Base-by-base conservation (phyloP, 2,888 invertebrate genomes). In the Eustalomyia histrio region DNA sequence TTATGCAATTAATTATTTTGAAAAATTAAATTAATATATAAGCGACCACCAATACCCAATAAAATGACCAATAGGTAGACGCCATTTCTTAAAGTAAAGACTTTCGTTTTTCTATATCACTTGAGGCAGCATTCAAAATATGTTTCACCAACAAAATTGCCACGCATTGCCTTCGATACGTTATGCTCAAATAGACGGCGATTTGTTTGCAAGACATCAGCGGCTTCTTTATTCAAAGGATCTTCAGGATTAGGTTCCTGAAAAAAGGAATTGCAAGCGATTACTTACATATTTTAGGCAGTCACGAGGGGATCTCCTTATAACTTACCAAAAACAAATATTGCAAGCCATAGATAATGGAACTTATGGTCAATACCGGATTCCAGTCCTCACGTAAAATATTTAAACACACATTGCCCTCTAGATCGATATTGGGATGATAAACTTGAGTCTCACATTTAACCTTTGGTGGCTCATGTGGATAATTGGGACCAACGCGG, bases 381-480 rank as follows among this genome's bases (percentile, higher is more conserved):
- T 99, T 99, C 99, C 99, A 99, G 92, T 99, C 99, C 93, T 99
- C 98, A 88, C 98, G 94, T 87, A 99, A 93, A 89, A 99, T 99
- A 91, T 99, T 99, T 84, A 99, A 93, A 90, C 99, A 99, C 33
- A 99, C 98, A 91, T 99, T 99, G 85, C 99, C 99, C 89, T 99
- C 98, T 87, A 98, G 92, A 92, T 99, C 99, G 90, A 99, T 99
- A 91, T 99, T 99, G 14, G 99, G 99, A 92, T 99, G 99, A 91
- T 99, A 99, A 64, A 99, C 97, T 89, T 96, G 95, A 55, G 98
- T 98, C 92, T 97, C 97, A 92, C 99, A 99, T 91, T 99, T 99
- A 39, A 99, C 99, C 92, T 99, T 99, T 18, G 99, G 99, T 57
- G 99, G 98, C 91, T 99, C 98, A 89, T 99, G 99, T 35, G 99